phyloP scores from a whole-genome alignment of 2,113 vertebrate genomes.

The Phycodurus eques region DNA sequence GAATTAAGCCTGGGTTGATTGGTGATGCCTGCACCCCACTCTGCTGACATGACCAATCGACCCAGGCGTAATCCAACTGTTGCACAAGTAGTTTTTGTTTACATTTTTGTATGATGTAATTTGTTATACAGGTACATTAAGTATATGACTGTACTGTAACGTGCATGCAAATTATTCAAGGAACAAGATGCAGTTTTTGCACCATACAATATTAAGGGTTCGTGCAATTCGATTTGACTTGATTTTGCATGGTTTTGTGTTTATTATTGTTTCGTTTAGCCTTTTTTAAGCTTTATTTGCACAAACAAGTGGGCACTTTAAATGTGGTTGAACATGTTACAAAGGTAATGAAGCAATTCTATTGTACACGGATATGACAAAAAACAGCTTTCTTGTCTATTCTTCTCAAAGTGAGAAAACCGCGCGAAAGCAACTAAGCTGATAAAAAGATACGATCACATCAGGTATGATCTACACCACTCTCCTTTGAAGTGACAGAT shows the following conservation, averaged over 20 bases:
- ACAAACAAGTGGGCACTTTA: not conserved
- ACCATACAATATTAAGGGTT: not conserved
- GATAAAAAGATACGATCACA: not conserved
- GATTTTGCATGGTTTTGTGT: not conserved
- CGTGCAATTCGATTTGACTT: not conserved
- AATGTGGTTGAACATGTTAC: not conserved
- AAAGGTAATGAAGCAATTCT: not conserved
- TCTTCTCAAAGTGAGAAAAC: not conserved
- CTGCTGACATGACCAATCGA: no score
- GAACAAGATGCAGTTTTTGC: not conserved
- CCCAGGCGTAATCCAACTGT: no score
- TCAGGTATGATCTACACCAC: not conserved
- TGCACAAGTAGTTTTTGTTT: no score
- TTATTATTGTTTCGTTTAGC: no score
- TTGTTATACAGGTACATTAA: no score
- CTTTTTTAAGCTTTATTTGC: not conserved
- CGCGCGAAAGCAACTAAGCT: not conserved
- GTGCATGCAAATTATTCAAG: no score
- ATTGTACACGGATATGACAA: not conserved
- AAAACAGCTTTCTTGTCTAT: not conserved
- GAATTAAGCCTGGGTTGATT: no score
- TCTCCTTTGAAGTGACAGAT: slow-evolving; percentile 37
- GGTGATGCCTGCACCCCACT: no score
- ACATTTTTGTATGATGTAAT: no score
- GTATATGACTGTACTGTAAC: no score